Conservation (phyloP, 1,140 invertebrate species). For the Trichonephila clavipes region DNA sequence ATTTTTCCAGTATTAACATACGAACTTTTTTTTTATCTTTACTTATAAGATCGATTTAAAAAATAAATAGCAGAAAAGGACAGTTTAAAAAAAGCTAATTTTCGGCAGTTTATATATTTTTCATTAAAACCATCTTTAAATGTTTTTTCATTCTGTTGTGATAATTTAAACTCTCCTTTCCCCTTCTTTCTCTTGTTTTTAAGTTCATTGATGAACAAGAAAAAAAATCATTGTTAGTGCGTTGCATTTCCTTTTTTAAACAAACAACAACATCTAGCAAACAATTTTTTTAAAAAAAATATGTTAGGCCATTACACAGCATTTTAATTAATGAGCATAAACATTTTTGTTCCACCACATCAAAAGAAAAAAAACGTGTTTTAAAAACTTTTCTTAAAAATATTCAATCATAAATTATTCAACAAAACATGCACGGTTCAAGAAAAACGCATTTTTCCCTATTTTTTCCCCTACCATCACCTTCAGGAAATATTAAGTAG, state of each 20-base stretch:
- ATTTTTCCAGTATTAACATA: too few relatives aligned
- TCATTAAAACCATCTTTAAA: too few relatives aligned
- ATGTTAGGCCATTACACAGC: neutral
- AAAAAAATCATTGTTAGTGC: neutral
- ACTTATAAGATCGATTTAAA: too few relatives aligned
- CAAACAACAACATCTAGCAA: neutral
- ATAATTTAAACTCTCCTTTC: neutral
- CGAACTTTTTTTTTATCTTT: too few relatives aligned
- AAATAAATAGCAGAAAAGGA: too few relatives aligned
- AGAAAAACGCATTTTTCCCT: neutral
- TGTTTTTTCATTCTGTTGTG: neutral
- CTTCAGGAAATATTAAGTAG: neutral
- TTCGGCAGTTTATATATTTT: too few relatives aligned
- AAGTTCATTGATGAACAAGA: neutral
- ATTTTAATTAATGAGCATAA: constrained; percentile 9
- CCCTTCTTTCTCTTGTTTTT: neutral
- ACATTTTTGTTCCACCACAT: neutral
- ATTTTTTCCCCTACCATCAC: neutral
- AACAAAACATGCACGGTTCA: neutral
- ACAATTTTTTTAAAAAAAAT: neutral
- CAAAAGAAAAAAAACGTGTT: neutral
- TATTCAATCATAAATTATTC: neutral
- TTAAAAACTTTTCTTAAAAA: neutral
- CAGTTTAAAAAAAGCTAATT: too few relatives aligned
- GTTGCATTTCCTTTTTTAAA: neutral